These are phyloP conservation scores for Trichogramma pretiosum DNA, from an alignment of 1,140 invertebrate genomes.

Conservation along the genomic window DNA sequence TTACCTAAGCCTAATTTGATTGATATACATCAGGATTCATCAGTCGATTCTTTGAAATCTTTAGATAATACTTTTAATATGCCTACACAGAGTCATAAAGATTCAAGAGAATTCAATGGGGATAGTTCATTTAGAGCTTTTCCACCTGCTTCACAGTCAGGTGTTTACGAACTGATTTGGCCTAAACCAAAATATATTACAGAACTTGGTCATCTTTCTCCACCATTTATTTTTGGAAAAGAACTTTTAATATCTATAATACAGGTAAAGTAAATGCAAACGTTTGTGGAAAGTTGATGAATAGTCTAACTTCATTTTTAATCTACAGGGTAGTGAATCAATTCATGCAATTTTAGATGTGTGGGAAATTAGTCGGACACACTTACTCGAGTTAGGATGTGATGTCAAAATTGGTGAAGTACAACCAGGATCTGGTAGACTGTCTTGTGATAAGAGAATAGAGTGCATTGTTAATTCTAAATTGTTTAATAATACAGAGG, in stretches of 20 bases:
- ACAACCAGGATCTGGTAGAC: conserved; percentile 40
- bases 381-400: conserved; percentile 41
- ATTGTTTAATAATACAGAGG: conserved; percentile 39
- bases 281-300: background rate
- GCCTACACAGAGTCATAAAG: conserved; percentile 11
- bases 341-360: conserved; percentile 49
- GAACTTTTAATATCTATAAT: conserved; percentile 46
- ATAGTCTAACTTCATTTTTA: background rate
- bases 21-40: conserved; percentile 36
- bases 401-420: conserved; percentile 46
- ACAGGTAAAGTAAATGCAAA: conserved; percentile 27
- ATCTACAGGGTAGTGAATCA: conserved; percentile 33
- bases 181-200: conserved; percentile 54
- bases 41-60: conserved; percentile 38
- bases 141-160: conserved; percentile 22
- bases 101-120: conserved; percentile 26
- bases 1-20: conserved; percentile 31
- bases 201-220: conserved; percentile 45
- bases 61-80: conserved; percentile 35
- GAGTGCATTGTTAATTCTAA: conserved; percentile 44
- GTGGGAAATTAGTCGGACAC: conserved; percentile 44
- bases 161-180: conserved; percentile 48
- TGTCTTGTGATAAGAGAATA: conserved; percentile 36
- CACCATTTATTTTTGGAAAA: conserved; percentile 42
- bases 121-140: conserved; percentile 29